Conservation (phyloP, 2,888 invertebrate genomes). For the Euphydryas editha region DNA sequence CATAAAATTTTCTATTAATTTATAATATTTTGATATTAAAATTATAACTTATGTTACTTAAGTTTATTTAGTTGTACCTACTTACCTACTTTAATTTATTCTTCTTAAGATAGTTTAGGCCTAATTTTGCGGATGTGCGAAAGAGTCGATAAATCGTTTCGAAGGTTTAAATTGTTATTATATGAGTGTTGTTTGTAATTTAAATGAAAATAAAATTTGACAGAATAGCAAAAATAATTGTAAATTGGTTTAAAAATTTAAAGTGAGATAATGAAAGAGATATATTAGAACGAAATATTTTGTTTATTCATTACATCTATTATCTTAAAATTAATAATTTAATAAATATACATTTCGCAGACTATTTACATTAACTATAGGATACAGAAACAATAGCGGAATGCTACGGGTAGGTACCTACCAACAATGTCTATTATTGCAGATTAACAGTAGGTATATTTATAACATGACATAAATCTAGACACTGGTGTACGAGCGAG, state of each 20-base stretch:
- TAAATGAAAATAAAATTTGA: neutral
- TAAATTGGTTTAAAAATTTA: neutral
- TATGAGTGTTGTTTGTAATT: neutral
- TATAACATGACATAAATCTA: slow-evolving; percentile 24
- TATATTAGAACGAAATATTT: slow-evolving; percentile 65
- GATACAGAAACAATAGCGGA: slow-evolving; percentile 61
- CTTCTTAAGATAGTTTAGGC: neutral
- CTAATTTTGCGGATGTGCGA: neutral
- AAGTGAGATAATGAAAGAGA: slow-evolving; percentile 55
- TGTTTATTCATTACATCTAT: slow-evolving; percentile 66
- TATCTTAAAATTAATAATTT: slow-evolving; percentile 65
- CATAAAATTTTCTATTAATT: too few species aligned
- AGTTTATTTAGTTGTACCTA: too few species aligned
- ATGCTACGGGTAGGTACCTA: slow-evolving; percentile 64
- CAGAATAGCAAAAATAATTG: neutral
- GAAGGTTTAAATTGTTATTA: neutral
- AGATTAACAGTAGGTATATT: slow-evolving; percentile 16
- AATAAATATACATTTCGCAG: slow-evolving; percentile 80
- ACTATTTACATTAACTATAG: slow-evolving; percentile 65
- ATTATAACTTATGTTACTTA: too few species aligned
- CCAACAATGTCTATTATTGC: slow-evolving; percentile 50
- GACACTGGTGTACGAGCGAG: slow-evolving; percentile 32
- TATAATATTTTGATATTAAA: too few species aligned
- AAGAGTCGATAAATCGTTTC: neutral
- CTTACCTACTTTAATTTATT: too few species aligned